Evolutionary conservation across 2,797 vertebrate species (phyloP).

Genomic region (Anguilla obscura): DNA sequence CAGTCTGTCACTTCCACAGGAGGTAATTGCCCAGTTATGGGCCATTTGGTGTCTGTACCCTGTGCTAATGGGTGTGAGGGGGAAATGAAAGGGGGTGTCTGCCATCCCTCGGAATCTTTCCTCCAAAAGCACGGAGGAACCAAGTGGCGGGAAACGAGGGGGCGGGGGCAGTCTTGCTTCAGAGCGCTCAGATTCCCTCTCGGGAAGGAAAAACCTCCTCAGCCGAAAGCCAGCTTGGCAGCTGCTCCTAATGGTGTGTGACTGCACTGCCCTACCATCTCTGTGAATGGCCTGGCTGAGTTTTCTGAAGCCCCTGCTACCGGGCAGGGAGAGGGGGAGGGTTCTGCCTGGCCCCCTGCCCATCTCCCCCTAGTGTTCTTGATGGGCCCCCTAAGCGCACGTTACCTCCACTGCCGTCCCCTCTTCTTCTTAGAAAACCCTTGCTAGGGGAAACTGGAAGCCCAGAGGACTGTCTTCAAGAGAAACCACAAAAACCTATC

Average conservation of each 20-base stretch:
- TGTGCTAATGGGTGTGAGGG: not conserved
- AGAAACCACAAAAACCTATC: not conserved
- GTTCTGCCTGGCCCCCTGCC: not conserved
- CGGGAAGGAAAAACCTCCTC: not conserved
- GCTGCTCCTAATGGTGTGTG: not conserved
- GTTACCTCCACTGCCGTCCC: not conserved
- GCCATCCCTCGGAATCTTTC: not conserved
- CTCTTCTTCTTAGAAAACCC: not conserved
- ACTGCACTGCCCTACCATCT: not conserved
- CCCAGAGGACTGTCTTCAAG: not conserved
- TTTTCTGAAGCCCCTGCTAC: not conserved
- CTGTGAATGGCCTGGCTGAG: not conserved
- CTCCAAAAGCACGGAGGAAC: not conserved
- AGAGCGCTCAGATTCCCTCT: not conserved
- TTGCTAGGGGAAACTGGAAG: not conserved
- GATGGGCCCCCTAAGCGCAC: not conserved
- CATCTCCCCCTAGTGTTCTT: not conserved
- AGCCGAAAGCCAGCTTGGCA: not conserved
- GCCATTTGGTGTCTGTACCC: not conserved
- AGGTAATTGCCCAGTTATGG: slow-evolving; percentile 11
- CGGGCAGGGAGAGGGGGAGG: not conserved
- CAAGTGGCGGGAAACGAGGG: not conserved
- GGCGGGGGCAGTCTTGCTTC: not conserved
- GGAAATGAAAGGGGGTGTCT: not conserved
- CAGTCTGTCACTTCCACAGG: not conserved